Conservation (phyloP, 2,888 invertebrate genomes). For the Drosophila ezoana region DNA sequence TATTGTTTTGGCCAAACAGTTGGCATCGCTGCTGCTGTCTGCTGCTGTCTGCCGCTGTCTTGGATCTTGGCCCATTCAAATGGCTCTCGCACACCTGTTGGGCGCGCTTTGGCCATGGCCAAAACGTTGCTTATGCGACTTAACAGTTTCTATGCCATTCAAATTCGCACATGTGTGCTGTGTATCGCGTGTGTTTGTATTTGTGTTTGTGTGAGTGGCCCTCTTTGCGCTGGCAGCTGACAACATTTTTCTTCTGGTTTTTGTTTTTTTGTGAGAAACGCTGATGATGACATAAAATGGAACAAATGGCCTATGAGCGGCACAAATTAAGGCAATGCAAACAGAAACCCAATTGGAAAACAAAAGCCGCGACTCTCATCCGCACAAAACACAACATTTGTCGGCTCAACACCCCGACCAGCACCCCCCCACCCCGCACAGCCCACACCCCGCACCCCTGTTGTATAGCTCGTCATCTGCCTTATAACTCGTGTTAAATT, state of each 20-base stretch:
- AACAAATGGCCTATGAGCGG: slow-evolving; percentile 79
- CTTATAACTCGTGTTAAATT: slow-evolving; percentile 74
- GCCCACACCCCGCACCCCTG: neutral
- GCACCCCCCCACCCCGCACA: slow-evolving; percentile 2
- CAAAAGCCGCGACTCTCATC: slow-evolving; percentile 48
- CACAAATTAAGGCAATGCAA: slow-evolving; percentile 77
- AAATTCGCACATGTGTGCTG: slow-evolving; percentile 63
- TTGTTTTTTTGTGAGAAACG: slow-evolving; percentile 6
- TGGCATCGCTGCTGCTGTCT: slow-evolving; percentile 29
- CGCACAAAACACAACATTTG: slow-evolving; percentile 67
- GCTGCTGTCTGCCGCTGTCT: slow-evolving; percentile 29
- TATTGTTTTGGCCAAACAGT: slow-evolving; percentile 46
- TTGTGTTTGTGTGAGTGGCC: slow-evolving; percentile 28
- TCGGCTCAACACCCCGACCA: slow-evolving; percentile 52
- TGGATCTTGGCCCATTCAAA: slow-evolving; percentile 64
- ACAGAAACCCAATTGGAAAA: slow-evolving; percentile 71
- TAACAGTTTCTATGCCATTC: slow-evolving; percentile 58
- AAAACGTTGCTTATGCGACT: slow-evolving; percentile 42
- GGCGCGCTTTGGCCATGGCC: slow-evolving; percentile 64
- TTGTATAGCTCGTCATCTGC: slow-evolving; percentile 60
- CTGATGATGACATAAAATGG: slow-evolving; percentile 81
- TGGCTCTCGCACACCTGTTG: slow-evolving; percentile 69
- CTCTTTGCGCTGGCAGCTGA: slow-evolving; percentile 58
- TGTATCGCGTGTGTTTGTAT: slow-evolving; percentile 3
- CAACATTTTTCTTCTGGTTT: slow-evolving; percentile 57